Evolutionary conservation across 2,797 vertebrate genomes (phyloP).

Genomic region (Parauchenoglanis punctatus): DNA sequence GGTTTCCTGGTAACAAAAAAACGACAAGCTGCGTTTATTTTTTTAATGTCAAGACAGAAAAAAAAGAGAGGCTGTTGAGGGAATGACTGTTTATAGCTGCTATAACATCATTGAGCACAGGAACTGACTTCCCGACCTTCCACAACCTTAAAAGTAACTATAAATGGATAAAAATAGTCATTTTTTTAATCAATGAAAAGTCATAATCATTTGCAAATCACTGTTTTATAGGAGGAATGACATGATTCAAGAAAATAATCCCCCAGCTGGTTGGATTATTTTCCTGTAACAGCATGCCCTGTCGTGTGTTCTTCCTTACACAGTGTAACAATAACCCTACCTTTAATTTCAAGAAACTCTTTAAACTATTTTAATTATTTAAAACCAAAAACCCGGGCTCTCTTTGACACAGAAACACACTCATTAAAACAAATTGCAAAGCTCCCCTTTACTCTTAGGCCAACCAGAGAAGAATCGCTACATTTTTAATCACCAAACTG

Average conservation of each 20-base stretch:
- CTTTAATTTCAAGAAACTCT: too few relatives aligned
- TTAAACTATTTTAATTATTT: too few relatives aligned
- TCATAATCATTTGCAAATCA: neutral
- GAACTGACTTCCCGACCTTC: neutral
- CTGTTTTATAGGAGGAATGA: neutral
- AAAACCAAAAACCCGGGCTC: neutral
- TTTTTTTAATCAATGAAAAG: neutral
- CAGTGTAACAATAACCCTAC: too few relatives aligned
- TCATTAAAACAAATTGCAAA: slow-evolving; percentile 38
- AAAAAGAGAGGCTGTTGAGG: neutral
- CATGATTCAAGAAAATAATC: neutral
- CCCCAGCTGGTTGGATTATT: too few relatives aligned
- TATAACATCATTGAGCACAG: neutral
- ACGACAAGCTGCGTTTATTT: neutral
- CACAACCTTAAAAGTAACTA: neutral
- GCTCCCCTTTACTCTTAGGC: slow-evolving; percentile 35
- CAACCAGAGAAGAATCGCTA: slow-evolving; percentile 36
- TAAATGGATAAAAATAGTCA: neutral
- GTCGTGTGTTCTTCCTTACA: too few relatives aligned
- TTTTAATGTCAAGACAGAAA: neutral
- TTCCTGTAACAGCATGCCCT: too few relatives aligned
- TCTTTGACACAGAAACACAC: neutral
- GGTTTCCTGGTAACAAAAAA: neutral
- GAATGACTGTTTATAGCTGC: neutral
- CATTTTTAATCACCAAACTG: slow-evolving; percentile 55